A percentile compares a stretch with the other conserved stretches of the same genome.
Conservation (phyloP, 2,797 vertebrate genomes). For the Manis crassicaudata region DNA sequence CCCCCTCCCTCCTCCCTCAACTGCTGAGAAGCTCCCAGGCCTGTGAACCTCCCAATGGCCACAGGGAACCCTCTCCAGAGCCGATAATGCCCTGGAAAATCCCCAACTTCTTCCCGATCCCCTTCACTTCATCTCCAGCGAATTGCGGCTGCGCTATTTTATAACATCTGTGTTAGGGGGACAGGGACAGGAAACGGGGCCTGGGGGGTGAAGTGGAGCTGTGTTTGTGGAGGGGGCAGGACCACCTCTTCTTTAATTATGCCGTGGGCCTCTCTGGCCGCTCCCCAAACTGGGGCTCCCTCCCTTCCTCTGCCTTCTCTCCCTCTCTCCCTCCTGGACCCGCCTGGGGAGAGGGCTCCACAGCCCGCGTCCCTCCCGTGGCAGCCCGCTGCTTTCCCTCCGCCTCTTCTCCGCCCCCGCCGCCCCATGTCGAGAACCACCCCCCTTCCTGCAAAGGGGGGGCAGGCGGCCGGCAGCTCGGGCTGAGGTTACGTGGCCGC, state of each 20-base stretch:
- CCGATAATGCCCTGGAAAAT: background rate
- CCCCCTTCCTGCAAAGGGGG: conserved; percentile 46
- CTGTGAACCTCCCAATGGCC: background rate
- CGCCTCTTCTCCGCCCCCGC: conserved; percentile 72
- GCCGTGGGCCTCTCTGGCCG: conserved; percentile 38
- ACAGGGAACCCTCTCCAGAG: background rate
- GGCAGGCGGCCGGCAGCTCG: conserved; percentile 62
- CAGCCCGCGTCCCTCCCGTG: conserved; percentile 59
- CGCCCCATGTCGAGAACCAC: conserved; percentile 53
- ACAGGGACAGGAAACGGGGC: conserved; percentile 66
- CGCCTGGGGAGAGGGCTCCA: conserved; percentile 75
- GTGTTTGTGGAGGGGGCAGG: background rate
- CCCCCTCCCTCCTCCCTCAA: background rate
- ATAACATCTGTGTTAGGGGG: conserved; percentile 74
- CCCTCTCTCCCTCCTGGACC: conserved; percentile 45
- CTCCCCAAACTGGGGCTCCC: conserved; percentile 36
- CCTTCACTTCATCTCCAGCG: conserved; percentile 47
- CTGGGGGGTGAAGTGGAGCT: conserved; percentile 57
- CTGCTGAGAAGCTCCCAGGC: background rate
- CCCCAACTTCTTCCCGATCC: conserved; percentile 17
- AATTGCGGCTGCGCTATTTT: conserved; percentile 56
- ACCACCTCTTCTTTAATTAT: conserved; percentile 64
- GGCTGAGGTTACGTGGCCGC: conserved; percentile 82
- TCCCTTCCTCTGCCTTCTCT: conserved; percentile 7
- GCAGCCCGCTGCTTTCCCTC: conserved; percentile 76